Evolutionary conservation across 2,888 invertebrate genomes (phyloP).

Genomic region (Agrotis segetum): DNA sequence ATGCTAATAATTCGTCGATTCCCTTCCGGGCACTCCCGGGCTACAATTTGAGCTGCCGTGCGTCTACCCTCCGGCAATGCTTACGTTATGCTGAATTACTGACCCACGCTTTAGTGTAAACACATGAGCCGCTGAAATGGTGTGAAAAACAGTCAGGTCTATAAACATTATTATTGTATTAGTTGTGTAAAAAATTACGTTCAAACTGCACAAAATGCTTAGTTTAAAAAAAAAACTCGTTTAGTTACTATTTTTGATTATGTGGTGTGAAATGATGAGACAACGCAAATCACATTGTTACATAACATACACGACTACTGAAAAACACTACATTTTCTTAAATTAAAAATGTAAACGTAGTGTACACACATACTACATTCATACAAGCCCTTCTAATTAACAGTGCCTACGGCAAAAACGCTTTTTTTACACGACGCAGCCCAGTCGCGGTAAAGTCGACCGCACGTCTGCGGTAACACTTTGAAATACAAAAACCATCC

Average conservation of each 20-base stretch:
- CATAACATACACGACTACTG: not conserved
- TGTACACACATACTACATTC: not conserved
- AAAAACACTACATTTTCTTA: not conserved
- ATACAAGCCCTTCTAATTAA: slow-evolving; percentile 17
- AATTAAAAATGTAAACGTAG: too few species aligned
- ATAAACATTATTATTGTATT: too few species aligned
- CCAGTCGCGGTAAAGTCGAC: not conserved
- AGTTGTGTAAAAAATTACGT: not conserved
- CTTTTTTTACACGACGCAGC: slow-evolving; percentile 17
- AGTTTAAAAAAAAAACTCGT: not conserved
- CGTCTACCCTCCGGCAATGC: slow-evolving; percentile 23
- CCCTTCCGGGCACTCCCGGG: slow-evolving; percentile 38
- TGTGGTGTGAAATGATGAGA: too few species aligned
- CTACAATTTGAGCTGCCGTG: slow-evolving; percentile 17
- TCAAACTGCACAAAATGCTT: too few species aligned
- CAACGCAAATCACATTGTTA: too few species aligned
- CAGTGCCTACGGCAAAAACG: slow-evolving; percentile 9
- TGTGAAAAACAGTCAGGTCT: not conserved
- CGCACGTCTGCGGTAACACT: not conserved
- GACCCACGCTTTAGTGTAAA: not conserved
- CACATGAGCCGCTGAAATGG: slow-evolving; percentile 4
- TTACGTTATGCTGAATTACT: slow-evolving; percentile 38
- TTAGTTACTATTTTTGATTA: too few species aligned
- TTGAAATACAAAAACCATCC: not conserved
- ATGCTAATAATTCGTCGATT: slow-evolving; percentile 44